phyloP scores from a whole-genome alignment of 2,888 invertebrate genomes.

The Aphidius colemani region DNA sequence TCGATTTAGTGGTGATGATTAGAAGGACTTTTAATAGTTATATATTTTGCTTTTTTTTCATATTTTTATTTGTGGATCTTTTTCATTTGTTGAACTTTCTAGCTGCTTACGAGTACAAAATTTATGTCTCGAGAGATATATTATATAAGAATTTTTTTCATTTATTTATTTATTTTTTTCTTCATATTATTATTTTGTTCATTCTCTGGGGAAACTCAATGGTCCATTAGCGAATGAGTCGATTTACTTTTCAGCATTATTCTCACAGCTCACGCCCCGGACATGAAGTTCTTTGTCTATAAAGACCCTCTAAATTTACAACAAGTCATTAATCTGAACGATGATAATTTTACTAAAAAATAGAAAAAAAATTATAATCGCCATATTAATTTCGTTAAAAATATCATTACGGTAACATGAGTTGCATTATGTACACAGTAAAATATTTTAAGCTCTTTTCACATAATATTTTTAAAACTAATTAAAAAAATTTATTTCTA shows the following conservation, averaged over 20 bases:
- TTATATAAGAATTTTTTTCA: no score
- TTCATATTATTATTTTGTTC: background rate
- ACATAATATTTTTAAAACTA: no score
- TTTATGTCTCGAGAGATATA: background rate
- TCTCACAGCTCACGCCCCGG: constrained; percentile 14
- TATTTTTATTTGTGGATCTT: background rate
- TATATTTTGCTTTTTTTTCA: background rate
- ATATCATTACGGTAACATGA: no score
- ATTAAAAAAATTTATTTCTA: no score
- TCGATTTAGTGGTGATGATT: no score
- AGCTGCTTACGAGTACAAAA: background rate
- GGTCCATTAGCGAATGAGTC: constrained; percentile 28
- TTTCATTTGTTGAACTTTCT: background rate
- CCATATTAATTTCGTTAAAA: no score
- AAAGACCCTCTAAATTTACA: constrained; percentile 15
- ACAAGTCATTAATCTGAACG: background rate
- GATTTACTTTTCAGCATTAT: constrained; percentile 26
- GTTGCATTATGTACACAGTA: no score
- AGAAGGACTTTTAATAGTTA: no score
- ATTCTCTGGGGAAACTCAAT: constrained; percentile 17
- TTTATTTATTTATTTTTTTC: no score
- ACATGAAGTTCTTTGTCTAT: constrained; percentile 2
- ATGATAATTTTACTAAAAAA: background rate
- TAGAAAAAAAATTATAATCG: background rate
- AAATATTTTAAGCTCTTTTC: no score